These are phyloP conservation scores for Bombus huntii DNA, from an alignment of 1,140 invertebrate genomes.

Conservation along the genomic window DNA sequence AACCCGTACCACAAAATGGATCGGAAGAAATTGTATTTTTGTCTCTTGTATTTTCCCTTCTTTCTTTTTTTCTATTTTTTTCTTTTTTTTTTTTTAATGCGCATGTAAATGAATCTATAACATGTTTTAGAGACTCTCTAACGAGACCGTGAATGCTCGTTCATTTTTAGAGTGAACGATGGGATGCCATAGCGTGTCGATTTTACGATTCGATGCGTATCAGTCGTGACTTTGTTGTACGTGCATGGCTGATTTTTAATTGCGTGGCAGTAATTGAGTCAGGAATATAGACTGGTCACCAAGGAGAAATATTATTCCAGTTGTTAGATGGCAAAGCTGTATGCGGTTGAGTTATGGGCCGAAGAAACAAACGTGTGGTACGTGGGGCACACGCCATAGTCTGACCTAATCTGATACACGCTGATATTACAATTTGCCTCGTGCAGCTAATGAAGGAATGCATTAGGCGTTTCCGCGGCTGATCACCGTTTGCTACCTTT, in stretches of 20 bases:
- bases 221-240: background rate
- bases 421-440: background rate
- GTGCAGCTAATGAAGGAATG: slow-evolving; percentile 6
- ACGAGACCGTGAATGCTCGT: background rate
- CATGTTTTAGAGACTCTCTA: background rate
- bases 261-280: background rate
- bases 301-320: background rate
- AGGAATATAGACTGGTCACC: background rate
- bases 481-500: background rate
- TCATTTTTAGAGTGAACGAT: background rate
- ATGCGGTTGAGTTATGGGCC: background rate
- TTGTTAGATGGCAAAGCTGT: background rate
- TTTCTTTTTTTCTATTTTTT: background rate
- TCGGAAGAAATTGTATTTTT: slow-evolving; percentile 23
- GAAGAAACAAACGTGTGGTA: slow-evolving; percentile 6
- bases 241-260: background rate
- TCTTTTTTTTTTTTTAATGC: background rate
- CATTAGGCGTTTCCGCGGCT: slow-evolving; percentile 1
- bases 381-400: background rate
- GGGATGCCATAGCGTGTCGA: background rate
- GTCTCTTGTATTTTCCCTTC: background rate
- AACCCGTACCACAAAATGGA: slow-evolving; percentile 1
- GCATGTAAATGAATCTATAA: background rate
- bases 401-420: slow-evolving; percentile 23
- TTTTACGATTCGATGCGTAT: background rate